Conservation (phyloP, 2,888 invertebrate genomes). For the Mycogona germanica region DNA sequence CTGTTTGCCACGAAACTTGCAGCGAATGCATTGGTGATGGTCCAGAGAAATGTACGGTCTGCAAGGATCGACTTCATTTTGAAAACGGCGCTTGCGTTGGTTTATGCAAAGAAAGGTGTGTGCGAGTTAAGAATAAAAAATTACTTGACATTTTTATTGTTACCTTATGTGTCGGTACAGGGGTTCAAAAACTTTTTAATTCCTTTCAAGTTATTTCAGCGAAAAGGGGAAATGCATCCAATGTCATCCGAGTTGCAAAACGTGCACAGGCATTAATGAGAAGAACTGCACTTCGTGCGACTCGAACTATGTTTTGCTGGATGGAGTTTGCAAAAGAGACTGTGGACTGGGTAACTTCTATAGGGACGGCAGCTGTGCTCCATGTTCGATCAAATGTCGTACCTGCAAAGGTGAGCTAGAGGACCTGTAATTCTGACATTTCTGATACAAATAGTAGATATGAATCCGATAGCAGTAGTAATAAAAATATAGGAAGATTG, state of each 20-base stretch:
- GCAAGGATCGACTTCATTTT: neutral
- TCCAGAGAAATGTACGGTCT: neutral
- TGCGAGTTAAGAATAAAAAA: neutral
- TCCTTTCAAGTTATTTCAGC: constrained; percentile 1
- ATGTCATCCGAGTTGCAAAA: constrained; percentile 63
- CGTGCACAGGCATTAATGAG: constrained; percentile 51
- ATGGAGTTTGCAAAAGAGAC: constrained; percentile 16
- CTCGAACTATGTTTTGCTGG: constrained; percentile 53
- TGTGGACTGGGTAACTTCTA: constrained; percentile 7
- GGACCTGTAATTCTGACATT: neutral
- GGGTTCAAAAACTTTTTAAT: neutral
- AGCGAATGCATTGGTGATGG: constrained; percentile 13
- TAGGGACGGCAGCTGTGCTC: neutral
- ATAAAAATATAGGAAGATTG: no score
- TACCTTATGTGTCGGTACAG: no score
- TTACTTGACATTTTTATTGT: no score
- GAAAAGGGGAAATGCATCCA: constrained; percentile 44
- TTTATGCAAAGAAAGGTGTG: neutral
- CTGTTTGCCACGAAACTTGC: constrained; percentile 15
- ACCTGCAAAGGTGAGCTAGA: constrained; percentile 8
- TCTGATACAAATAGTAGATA: neutral
- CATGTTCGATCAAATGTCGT: constrained; percentile 4
- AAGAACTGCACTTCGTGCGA: constrained; percentile 53
- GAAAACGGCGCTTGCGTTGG: neutral
- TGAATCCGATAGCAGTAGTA: no score